Evolutionary conservation across 1,140 invertebrate genomes (phyloP).

Genomic region (Drosophila ficusphila): DNA sequence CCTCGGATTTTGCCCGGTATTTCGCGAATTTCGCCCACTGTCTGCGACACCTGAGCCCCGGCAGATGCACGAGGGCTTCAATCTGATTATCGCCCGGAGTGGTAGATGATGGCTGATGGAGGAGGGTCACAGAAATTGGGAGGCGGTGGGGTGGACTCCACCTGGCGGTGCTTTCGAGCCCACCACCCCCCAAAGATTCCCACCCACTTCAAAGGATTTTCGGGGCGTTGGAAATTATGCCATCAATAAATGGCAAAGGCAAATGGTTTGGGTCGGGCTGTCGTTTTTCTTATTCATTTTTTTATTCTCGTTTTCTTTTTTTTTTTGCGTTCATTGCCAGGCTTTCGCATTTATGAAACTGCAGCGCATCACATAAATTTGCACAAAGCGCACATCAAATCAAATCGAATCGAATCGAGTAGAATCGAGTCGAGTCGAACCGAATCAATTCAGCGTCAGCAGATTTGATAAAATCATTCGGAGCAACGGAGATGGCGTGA

Average conservation of each 20-base stretch:
- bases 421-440: constrained; percentile 31
- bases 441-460: constrained; percentile 75
- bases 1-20: background rate
- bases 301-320: background rate
- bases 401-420: constrained; percentile 39
- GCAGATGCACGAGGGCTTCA: constrained; percentile 23
- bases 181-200: background rate
- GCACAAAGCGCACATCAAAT: constrained; percentile 76
- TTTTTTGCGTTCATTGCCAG: constrained; percentile 34
- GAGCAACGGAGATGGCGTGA: constrained; percentile 3
- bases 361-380: constrained; percentile 73
- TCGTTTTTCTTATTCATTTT: too few relatives aligned
- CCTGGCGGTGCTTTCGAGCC: constrained; percentile 8
- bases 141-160: background rate
- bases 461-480: constrained; percentile 76
- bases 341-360: constrained; percentile 65
- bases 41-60: constrained; percentile 19
- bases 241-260: constrained; percentile 41
- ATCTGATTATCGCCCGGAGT: constrained; percentile 77
- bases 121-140: background rate
- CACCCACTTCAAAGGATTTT: constrained; percentile 28
- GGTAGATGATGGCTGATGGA: constrained; percentile 33
- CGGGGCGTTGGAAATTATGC: constrained; percentile 59
- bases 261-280: constrained; percentile 12
- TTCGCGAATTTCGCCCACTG: constrained; percentile 5